Evolutionary conservation across 2,113 vertebrate species (phyloP).

Genomic region (Bostrychus sinensis): DNA sequence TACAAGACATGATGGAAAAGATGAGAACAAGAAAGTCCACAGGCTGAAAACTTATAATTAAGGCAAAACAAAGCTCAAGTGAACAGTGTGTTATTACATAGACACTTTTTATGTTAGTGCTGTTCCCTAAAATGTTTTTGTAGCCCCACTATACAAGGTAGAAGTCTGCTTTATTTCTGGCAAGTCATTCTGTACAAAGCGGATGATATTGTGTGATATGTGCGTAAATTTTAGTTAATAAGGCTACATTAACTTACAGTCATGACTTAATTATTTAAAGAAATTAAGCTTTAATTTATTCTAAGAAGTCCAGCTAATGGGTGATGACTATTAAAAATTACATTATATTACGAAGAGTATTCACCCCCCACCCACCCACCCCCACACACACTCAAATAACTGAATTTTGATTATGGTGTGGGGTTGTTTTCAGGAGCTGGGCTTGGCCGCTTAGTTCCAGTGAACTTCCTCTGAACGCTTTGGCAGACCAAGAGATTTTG

Average conservation of each 20-base stretch:
- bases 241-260: constrained; percentile 4
- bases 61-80: constrained; percentile 13
- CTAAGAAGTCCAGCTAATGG: too few relatives aligned
- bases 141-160: background rate
- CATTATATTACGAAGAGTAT: too few relatives aligned
- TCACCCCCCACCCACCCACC: too few relatives aligned
- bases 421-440: too few relatives aligned
- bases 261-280: too few relatives aligned
- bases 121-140: constrained; percentile 18
- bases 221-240: background rate
- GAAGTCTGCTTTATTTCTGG: constrained; percentile 2
- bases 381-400: too few relatives aligned
- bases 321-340: too few relatives aligned
- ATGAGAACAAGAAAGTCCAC: constrained; percentile 16
- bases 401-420: too few relatives aligned
- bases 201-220: constrained; percentile 2
- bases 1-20: constrained; percentile 14
- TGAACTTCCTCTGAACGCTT: too few relatives aligned
- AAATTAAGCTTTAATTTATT: too few relatives aligned
- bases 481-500: too few relatives aligned
- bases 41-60: constrained; percentile 39
- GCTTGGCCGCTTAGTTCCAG: too few relatives aligned
- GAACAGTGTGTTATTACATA: constrained; percentile 10
- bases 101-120: constrained; percentile 2
- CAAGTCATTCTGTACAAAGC: constrained; percentile 6